A percentile compares a stretch with the other conserved stretches of the same genome.
These are phyloP conservation scores for Myopa testacea DNA, from an alignment of 2,888 invertebrate species.

Conservation along the genomic window DNA sequence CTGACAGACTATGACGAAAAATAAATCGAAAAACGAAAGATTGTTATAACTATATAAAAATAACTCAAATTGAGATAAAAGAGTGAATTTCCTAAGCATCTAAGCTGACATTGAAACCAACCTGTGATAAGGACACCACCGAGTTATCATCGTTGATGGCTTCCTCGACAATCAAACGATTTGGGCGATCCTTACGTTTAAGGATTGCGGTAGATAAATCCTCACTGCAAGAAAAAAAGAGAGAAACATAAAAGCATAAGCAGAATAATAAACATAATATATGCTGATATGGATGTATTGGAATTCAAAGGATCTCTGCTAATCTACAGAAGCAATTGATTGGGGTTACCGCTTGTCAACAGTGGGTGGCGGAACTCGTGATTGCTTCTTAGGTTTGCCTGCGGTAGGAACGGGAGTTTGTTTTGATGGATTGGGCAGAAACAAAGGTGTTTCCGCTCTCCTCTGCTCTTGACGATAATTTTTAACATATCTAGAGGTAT, in stretches of 20 bases:
- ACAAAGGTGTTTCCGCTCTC: constrained; percentile 25
- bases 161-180: constrained; percentile 97
- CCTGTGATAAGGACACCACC: constrained; percentile 96
- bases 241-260: neutral
- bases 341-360: constrained; percentile 50
- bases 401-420: neutral
- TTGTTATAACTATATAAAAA: neutral
- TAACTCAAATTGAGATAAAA: neutral
- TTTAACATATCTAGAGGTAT: constrained; percentile 47
- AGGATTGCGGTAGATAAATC: constrained; percentile 98
- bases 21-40: neutral
- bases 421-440: constrained; percentile 33
- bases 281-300: neutral
- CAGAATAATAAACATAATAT: neutral
- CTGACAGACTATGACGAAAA: neutral
- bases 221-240: constrained; percentile 72
- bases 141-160: constrained; percentile 99
- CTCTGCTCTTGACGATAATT: constrained; percentile 51
- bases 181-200: constrained; percentile 96
- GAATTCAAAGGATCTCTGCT: neutral
- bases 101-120: constrained; percentile 60
- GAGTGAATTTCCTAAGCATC: neutral
- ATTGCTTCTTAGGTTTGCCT: neutral
- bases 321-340: too few relatives aligned
- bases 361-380: constrained; percentile 19